phyloP scores from a whole-genome alignment of 2,113 vertebrate species.

The Sitta europaea region DNA sequence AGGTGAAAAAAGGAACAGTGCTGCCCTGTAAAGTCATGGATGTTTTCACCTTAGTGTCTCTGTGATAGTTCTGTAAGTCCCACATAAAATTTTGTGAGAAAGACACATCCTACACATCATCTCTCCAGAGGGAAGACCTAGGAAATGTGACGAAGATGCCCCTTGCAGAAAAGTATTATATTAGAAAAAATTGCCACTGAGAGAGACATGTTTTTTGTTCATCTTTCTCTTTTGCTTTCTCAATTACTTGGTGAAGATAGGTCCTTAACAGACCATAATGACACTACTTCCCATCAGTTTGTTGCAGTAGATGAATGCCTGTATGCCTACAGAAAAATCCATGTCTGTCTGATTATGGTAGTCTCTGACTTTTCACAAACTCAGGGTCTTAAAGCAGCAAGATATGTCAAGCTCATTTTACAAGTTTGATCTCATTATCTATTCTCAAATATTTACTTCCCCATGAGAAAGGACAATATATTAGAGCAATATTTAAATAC shows the following conservation, averaged over 20 bases:
- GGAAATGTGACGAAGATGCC: not conserved
- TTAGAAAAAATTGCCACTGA: not conserved
- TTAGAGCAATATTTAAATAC: not conserved
- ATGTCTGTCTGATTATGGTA: not conserved
- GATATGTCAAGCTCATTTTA: not conserved
- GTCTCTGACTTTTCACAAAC: not conserved
- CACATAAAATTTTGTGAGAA: not conserved
- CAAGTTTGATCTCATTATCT: not conserved
- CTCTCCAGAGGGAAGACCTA: not conserved
- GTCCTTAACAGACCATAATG: not conserved
- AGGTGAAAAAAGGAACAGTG: not conserved
- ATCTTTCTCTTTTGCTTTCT: not conserved
- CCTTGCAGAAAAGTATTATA: not conserved
- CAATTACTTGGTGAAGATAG: not conserved
- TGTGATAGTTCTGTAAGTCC: not conserved
- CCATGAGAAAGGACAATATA: not conserved
- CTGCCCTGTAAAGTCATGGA: not conserved
- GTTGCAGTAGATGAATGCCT: not conserved
- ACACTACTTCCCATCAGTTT: not conserved
- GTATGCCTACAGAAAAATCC: not conserved
- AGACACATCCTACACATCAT: not conserved
- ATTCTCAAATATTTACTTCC: not conserved
- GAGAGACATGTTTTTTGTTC: not conserved
- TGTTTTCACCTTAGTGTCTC: not conserved
- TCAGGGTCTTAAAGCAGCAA: not conserved